Evolutionary conservation across 2,113 vertebrate species (phyloP), one percentile per base, ranked within the genome.

Genomic region (Ammospiza nelsoni): DNA sequence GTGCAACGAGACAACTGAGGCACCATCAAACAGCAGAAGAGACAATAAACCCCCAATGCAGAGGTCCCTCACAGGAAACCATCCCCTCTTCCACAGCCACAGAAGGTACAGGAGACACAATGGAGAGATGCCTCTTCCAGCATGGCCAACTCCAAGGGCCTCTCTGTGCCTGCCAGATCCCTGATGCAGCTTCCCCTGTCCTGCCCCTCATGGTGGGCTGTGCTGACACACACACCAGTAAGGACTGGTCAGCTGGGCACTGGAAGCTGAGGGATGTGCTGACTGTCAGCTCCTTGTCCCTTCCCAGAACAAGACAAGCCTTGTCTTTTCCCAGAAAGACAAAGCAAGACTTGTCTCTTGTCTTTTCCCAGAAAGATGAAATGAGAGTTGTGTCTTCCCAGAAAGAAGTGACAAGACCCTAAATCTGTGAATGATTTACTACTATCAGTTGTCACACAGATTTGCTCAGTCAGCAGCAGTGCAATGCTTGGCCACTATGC

Each of bases 11-110:
- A 69, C 25, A 65, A 66, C 31, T 4, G 39, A 22, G 39, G 37
- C 51, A 67, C 54, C 1, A 3, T 17, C 31, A 22, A 75, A 67
- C 13, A 43, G 49, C 0, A 0, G 55, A 35, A 52, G 2, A 18
- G 37, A 6, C 17, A 31, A 25, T 6, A 62, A 62, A 28, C 0
- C 6, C 20, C 20, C 9, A 20, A 1, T 1, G 29, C 33, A 49
- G 43, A 44, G 68, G 43, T 44, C 27, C n/a, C 52, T 59, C 8
- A 3, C 0, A 1, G 49, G 74, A 77, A 87, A n/a, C 29, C 24
- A n/a, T 4, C 17, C 16, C 28, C 20, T 43, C 44, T 48, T 23
- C 35, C 52, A 31, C 7, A 28, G 6, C 29, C 71, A 28, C 0
- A 0, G 52, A 51, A 83, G 39, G 41, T 25, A 21, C 66, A 43